phyloP scores from a whole-genome alignment of 2,888 invertebrate species.

The Drosophila tanythrix region DNA sequence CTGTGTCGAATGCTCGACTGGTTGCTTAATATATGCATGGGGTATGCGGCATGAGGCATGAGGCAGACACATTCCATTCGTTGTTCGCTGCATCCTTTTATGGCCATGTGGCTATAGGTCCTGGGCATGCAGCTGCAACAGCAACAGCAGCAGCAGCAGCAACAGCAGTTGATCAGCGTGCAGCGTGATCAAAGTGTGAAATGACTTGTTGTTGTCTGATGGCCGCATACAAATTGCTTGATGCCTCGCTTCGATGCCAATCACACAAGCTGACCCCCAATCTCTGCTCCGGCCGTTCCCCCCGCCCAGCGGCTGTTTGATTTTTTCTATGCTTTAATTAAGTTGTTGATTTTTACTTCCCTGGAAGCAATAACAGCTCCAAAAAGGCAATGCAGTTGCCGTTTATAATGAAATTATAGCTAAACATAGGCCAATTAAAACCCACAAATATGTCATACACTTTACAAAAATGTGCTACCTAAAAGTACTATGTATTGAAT shows the following conservation, averaged over 20 bases:
- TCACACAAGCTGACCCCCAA: constrained; percentile 23
- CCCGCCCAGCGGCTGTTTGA: neutral
- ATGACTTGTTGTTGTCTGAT: constrained; percentile 81
- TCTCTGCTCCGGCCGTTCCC: neutral
- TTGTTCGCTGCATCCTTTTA: constrained; percentile 65
- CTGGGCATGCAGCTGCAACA: constrained; percentile 45
- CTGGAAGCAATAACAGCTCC: constrained; percentile 46
- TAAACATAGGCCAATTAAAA: constrained; percentile 40
- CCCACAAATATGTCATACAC: constrained; percentile 44
- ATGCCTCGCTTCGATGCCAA: constrained; percentile 74
- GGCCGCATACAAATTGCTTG: constrained; percentile 83
- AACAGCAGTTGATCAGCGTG: constrained; percentile 47
- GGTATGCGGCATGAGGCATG: constrained; percentile 25
- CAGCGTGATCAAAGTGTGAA: constrained; percentile 84
- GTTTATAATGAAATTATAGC: constrained; percentile 65
- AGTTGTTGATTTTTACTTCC: constrained; percentile 67
- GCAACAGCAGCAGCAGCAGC: neutral
- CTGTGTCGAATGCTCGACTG: constrained; percentile 28
- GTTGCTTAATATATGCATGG: constrained; percentile 76
- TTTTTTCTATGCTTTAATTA: constrained; percentile 66
- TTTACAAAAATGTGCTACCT: neutral
- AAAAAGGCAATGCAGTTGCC: constrained; percentile 44
- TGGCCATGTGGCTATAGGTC: constrained; percentile 49
- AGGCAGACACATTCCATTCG: constrained; percentile 62
- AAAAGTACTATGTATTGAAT: neutral